Conservation (phyloP, 1,140 invertebrate genomes). For the Tetragonula clypearis region DNA sequence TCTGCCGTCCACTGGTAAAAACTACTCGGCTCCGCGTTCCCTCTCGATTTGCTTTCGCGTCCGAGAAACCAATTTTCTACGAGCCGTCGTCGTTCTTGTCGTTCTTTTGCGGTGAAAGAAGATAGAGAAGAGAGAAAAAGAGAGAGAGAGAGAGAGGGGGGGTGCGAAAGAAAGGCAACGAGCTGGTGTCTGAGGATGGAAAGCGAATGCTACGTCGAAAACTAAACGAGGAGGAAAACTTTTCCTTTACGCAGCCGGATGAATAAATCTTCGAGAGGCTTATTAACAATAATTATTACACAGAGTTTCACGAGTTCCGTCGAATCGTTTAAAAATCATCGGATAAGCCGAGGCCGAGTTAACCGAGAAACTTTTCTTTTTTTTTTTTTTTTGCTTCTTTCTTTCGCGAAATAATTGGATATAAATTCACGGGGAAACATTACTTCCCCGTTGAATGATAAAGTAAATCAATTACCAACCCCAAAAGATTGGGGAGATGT, state of each 20-base stretch:
- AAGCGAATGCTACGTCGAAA: constrained; percentile 21
- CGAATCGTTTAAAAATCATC: neutral
- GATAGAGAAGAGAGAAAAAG: neutral
- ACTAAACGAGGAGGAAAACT: constrained; percentile 14
- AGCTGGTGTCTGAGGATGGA: constrained; percentile 5
- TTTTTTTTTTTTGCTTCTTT: too few relatives aligned
- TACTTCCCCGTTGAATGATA: neutral
- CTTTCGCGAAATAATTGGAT: neutral
- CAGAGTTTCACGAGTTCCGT: neutral
- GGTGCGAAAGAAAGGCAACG: constrained; percentile 47
- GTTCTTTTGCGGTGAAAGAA: constrained; percentile 37
- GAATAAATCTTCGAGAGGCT: neutral
- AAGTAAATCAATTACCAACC: constrained; percentile 3
- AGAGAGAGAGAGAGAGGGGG: neutral
- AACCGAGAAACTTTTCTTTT: too few relatives aligned
- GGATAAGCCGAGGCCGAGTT: neutral
- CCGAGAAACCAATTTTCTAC: constrained; percentile 66
- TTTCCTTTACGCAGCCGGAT: neutral
- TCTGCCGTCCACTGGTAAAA: constrained; percentile 33
- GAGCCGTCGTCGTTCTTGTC: constrained; percentile 49
- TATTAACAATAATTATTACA: neutral
- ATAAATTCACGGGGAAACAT: neutral
- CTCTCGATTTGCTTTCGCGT: constrained; percentile 63
- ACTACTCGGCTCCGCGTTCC: constrained; percentile 50
- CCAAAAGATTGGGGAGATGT: neutral